Percentiles rank a stretch among this genome's conserved stretches.
These are phyloP conservation scores for Samia ricini DNA, from an alignment of 1,140 invertebrate genomes.

Conservation along the genomic window DNA sequence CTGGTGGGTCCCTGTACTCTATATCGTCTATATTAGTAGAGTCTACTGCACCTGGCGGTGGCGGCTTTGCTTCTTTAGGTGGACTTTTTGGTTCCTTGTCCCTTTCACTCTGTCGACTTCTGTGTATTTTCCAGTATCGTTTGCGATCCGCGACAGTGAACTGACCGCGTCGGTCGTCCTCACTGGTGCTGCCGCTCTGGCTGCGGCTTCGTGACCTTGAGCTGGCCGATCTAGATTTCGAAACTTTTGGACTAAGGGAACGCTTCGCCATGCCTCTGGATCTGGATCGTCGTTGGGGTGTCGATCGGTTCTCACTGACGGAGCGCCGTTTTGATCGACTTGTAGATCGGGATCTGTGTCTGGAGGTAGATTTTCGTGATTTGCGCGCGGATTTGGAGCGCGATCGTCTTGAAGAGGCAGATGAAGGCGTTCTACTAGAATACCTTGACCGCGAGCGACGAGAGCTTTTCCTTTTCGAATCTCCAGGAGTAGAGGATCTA, in stretches of 20 bases:
- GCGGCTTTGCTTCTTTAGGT: conserved; percentile 53
- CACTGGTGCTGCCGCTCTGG: conserved; percentile 41
- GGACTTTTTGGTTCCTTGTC: conserved; percentile 41
- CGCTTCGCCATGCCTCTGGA: conserved; percentile 39
- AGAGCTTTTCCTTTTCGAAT: conserved; percentile 36
- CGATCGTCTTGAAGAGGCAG: conserved; percentile 35
- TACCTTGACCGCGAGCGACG: conserved; percentile 34
- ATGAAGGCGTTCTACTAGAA: conserved; percentile 32
- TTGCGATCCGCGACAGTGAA: conserved; percentile 69
- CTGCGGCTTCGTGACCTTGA: conserved; percentile 46
- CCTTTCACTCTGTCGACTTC: conserved; percentile 46
- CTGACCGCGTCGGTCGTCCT: conserved; percentile 62
- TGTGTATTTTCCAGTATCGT: conserved; percentile 65
- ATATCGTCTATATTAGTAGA: conserved; percentile 56
- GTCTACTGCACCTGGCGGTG: conserved; percentile 56
- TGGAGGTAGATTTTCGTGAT: conserved; percentile 24
- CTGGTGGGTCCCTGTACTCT: conserved; percentile 65
- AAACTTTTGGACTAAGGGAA: conserved; percentile 28
- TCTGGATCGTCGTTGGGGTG: conserved; percentile 40
- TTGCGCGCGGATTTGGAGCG: conserved; percentile 38
- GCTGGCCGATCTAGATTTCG: conserved; percentile 26
- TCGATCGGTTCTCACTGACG: conserved; percentile 37
- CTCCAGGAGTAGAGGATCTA: conserved; percentile 38
- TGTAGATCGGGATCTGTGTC: conserved; percentile 36
- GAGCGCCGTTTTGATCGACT: conserved; percentile 46